Conservation (phyloP, 2,888 invertebrate species). For the Idaea straminata region DNA sequence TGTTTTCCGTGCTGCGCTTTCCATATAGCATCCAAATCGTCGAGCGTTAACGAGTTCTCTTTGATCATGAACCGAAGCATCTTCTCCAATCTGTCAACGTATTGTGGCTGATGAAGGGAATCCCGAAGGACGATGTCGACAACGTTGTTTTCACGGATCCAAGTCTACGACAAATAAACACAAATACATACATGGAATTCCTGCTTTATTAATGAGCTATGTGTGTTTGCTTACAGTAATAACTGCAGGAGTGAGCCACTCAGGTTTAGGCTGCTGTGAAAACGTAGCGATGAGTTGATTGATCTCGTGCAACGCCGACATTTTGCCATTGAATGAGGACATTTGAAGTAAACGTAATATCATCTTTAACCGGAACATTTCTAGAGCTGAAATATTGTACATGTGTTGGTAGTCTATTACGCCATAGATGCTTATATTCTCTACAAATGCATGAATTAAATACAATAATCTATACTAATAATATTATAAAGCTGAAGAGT, state of each 20-base stretch:
- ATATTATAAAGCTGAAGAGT: no score
- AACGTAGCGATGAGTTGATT: constrained; percentile 97
- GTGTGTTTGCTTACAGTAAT: constrained; percentile 87
- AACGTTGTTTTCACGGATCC: constrained; percentile 98
- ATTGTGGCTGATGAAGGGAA: constrained; percentile 97
- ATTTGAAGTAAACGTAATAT: constrained; percentile 95
- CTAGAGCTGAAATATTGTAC: constrained; percentile 80
- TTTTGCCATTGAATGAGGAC: constrained; percentile 99
- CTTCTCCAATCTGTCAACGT: constrained; percentile 98
- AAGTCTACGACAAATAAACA: constrained; percentile 81
- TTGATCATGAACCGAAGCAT: constrained; percentile 98
- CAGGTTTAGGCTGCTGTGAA: constrained; percentile 93
- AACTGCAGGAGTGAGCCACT: constrained; percentile 95
- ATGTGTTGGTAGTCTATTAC: background rate
- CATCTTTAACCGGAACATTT: constrained; percentile 98
- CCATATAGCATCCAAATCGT: constrained; percentile 98
- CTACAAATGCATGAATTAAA: background rate
- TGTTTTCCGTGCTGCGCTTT: constrained; percentile 98
- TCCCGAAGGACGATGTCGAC: constrained; percentile 96
- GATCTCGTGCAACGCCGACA: constrained; percentile 99
- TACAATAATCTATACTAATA: no score
- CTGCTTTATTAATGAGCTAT: background rate
- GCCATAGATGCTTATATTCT: background rate
- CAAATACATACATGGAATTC: background rate
- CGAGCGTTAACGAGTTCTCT: constrained; percentile 91